Percentiles rank a stretch among this genome's conserved stretches.
These are phyloP conservation scores for Lineus longissimus DNA, from an alignment of 1,140 invertebrate genomes.

Conservation along the genomic window DNA sequence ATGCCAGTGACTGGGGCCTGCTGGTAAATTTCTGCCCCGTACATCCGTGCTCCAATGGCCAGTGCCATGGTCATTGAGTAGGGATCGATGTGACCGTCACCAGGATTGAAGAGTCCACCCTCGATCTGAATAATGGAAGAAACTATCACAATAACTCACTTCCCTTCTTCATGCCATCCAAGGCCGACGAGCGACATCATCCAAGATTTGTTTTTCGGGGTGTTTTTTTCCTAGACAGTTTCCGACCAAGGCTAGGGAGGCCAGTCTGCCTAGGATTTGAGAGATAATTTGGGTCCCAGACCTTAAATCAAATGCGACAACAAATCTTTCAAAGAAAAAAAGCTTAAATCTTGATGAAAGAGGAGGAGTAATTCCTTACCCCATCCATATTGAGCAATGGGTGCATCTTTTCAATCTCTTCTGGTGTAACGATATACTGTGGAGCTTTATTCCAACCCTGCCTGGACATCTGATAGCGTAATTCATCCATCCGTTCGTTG, in stretches of 20 bases:
- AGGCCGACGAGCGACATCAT: no score
- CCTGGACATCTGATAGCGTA: slow-evolving; percentile 48
- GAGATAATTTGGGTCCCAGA: no score
- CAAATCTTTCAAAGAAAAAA: not conserved
- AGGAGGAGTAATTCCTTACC: slow-evolving; percentile 22
- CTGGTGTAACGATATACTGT: slow-evolving; percentile 43
- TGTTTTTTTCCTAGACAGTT: no score
- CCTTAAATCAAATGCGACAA: no score
- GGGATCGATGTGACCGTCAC: slow-evolving; percentile 53
- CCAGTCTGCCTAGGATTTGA: no score
- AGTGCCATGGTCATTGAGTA: slow-evolving; percentile 53
- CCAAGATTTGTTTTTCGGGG: no score
- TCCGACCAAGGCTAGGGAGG: no score
- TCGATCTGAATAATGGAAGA: slow-evolving; percentile 35
- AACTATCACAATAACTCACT: slow-evolving; percentile 4
- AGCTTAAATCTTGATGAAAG: not conserved
- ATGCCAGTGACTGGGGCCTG: slow-evolving; percentile 30
- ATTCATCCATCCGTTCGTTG: slow-evolving; percentile 40
- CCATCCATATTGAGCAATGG: slow-evolving; percentile 48
- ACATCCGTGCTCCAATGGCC: slow-evolving; percentile 44
- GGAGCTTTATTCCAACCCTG: slow-evolving; percentile 43
- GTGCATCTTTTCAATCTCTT: slow-evolving; percentile 42
- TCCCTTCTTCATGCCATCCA: not conserved
- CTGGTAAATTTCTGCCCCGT: slow-evolving; percentile 40
- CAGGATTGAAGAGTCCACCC: slow-evolving; percentile 47